A percentile compares a stretch with the other conserved stretches of the same genome.
phyloP scores from a whole-genome alignment of 2,888 invertebrate species.

The Drosophila mimetica region DNA sequence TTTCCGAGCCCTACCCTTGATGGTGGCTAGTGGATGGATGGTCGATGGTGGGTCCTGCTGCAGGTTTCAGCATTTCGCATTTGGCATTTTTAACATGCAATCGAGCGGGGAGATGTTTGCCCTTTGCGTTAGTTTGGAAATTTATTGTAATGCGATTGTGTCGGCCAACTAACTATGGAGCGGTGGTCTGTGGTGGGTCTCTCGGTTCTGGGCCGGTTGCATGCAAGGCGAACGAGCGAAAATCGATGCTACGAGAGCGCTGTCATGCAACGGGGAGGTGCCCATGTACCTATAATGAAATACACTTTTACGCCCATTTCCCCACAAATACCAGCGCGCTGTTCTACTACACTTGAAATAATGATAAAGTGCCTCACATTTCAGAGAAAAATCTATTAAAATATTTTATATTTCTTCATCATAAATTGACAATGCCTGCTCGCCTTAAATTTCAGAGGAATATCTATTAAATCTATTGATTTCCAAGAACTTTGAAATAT shows the following conservation, averaged over 20 bases:
- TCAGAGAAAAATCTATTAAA: too few relatives aligned
- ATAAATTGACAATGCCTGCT: too few relatives aligned
- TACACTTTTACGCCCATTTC: conserved; percentile 53
- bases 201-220: conserved; percentile 45
- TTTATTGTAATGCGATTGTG: conserved; percentile 77
- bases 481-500: too few relatives aligned
- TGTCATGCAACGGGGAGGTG: conserved; percentile 62
- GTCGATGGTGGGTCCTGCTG: conserved; percentile 22
- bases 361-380: neutral
- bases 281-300: conserved; percentile 46
- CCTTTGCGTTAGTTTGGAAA: conserved; percentile 53
- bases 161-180: conserved; percentile 24
- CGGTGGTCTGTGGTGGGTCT: conserved; percentile 27
- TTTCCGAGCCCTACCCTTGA: conserved; percentile 24
- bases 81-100: conserved; percentile 31
- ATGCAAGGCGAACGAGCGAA: conserved; percentile 48
- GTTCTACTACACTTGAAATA: neutral
- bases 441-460: too few relatives aligned
- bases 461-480: too few relatives aligned
- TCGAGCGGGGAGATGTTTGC: conserved; percentile 18
- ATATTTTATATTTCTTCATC: too few relatives aligned
- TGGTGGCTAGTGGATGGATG: neutral
- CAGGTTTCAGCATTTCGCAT: conserved; percentile 20
- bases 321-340: conserved; percentile 17
- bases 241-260: conserved; percentile 65